Evolutionary conservation across 1,140 invertebrate genomes (phyloP), one percentile per base, ranked within the genome.

Genomic region (Apolygus lucorum): DNA sequence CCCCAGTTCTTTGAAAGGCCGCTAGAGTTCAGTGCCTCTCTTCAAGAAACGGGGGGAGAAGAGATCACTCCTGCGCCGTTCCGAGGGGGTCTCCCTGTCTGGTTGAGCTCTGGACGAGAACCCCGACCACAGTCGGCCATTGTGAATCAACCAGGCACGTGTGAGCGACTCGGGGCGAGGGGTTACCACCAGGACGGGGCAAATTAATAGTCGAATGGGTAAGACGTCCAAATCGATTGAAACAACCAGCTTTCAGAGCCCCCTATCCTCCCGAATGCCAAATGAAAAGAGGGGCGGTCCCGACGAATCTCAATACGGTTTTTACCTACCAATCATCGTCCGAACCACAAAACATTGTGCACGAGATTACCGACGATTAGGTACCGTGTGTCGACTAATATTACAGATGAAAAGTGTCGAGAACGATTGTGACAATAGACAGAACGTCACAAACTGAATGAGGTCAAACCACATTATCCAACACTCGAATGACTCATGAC

Each of bases 161-260:
- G 54, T 59, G 54, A 42, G 54, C 34, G 17, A 49, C 54, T 59
- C 13, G 11, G 22, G 54, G 22, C 54, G 54, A 59, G 22, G 22
- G 54, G 54, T 8, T 4, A 22, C 11, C 11, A 11, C 13, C 54
- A 11, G 22, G 22, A 22, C 13, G 54, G 54, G 54, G 54, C 22
- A 59, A 59, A 59, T 59, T 59, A 59, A 59, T 59, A 59, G 54
- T 59, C 54, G 54, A 24, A 4, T 21, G 11, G 54, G 54, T 59
- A 59, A 59, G 54, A 59, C 22, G 54, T 59, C 22, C 54, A 59
- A 59, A 59, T 59, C 54, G 54, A 59, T 59, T 59, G 11, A 59
- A 59, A 59, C 54, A 14, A 59, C 54, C 22, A 17, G 34, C 34
- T 8, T 42, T 17, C 34, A 4, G 34, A 42, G n/a, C n/a, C n/a